Base-by-base conservation (phyloP, 2,113 vertebrate genomes). In the Notarius quadriscutis region DNA sequence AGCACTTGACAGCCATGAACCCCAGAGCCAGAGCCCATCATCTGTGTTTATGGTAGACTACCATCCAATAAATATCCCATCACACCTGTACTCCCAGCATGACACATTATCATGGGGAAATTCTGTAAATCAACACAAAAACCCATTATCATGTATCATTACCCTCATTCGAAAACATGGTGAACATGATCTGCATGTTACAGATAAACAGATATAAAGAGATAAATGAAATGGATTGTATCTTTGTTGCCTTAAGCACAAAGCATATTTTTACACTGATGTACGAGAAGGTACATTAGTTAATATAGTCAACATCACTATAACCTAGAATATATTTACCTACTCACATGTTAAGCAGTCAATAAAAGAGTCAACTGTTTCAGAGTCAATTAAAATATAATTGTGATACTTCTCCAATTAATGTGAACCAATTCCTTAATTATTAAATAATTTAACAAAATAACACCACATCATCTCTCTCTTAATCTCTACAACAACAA, bases 1-100 rank as follows among this genome's bases (percentile, higher is more conserved):
- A 93, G 87, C 88, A 90, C 88, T 91, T 91, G 93, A 94, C 93
- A 94, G 92, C 91, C 93, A 90, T 90, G 89, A 88, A 93, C 91
- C 88, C 89, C 85, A 92, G 90, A 93, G 90, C 92, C 91, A 94
- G 91, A 80, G 77, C 72, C 77, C 34, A 83, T 91, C 85, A 67
- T 83, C 58, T 48, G 67, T 89, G 82, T 88, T 89, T 88, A 87
- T 53, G 48, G 53, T 83, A 57, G 63, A 85, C 58, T 65, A 41
- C 71, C 41, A 57, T 83, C 67, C 63, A 86, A 69, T 86, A 86
- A 88, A 89, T 86, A 88, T 67, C 50, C 62, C 17, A 27, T 87
- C 57, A 89, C 88, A 90, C 89, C 88, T 85, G 86, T 84, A 79
- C 85, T 74, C 77, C 69, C 15, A 85, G 17, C 34, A 72, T 84